Evolutionary conservation across 2,113 vertebrate genomes (phyloP), one percentile per base, ranked within the genome.

Genomic region (Bubalus kerabau): DNA sequence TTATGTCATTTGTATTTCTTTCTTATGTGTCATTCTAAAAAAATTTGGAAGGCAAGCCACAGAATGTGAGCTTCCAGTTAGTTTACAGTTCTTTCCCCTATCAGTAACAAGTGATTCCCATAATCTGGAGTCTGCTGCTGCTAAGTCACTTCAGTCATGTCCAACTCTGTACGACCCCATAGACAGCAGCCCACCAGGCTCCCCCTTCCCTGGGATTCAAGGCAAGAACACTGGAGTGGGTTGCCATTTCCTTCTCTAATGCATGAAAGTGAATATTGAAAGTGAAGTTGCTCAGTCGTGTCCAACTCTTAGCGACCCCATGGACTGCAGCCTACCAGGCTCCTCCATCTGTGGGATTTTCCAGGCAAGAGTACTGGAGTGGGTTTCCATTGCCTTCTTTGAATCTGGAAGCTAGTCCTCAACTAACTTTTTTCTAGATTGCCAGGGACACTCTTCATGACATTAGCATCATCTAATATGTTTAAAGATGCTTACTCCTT

Each of bases 21-120:
- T 56, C 30, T 67, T 62, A 4, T 84, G 16, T 78, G 71, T 93
- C 88, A 71, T 74, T 84, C 64, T 96, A 87, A 96, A 59, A 64
- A n/a, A 78, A 52, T 5, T 3, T 62, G 36, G 43, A 60, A 83
- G 36, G 56, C 11, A 59, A 40, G 40, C 52, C 62, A 76, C 24
- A 36, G 46, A 23, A 93, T 50, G 13, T 14, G 36, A 90, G 28
- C 17, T 89, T 83, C 74, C 32, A 87, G 24, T 71, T 50, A 62
- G 36, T 83, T 32, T 19, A 46, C 23, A 23, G 28, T 62, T 54
- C 21, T 90, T 89, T 89, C 83, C n/a, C 28, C 21, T 78, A 43
- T 36, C 52, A 92, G 36, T 59, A 90, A 40, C 13, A 76, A 89
- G 43, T 54, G 36, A 83, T 78, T 84, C 87, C 48, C 48, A 64